A percentile compares a stretch with the other conserved stretches of the same genome.
Conservation (phyloP, 2,113 vertebrate genomes). For the Paralichthys olivaceus region DNA sequence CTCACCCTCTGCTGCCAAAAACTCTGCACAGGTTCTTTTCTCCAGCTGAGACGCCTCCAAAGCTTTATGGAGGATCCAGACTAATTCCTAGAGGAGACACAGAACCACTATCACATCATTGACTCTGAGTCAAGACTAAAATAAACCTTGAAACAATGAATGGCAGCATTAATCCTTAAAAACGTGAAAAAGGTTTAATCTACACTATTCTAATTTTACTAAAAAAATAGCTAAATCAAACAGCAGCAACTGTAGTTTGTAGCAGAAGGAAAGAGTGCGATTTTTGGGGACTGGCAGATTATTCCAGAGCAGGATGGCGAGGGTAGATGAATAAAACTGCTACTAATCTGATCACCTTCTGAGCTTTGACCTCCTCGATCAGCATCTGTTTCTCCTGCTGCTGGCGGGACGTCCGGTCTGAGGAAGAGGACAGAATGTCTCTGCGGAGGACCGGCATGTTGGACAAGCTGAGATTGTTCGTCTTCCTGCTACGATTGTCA, state of each 20-base stretch:
- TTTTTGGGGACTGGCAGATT: too few relatives aligned
- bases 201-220: too few relatives aligned
- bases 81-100: conserved; percentile 85
- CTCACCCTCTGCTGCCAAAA: conserved; percentile 83
- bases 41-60: conserved; percentile 93
- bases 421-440: conserved; percentile 48
- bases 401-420: conserved; percentile 78
- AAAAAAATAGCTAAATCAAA: too few relatives aligned
- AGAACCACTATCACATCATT: not conserved
- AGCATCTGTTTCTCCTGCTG: conserved; percentile 87
- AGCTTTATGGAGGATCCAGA: conserved; percentile 91
- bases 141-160: not conserved
- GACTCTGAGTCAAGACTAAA: not conserved
- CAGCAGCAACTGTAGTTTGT: not conserved
- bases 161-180: not conserved
- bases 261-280: not conserved
- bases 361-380: conserved; percentile 88
- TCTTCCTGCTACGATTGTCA: conserved; percentile 53
- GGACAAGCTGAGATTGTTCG: conserved; percentile 74
- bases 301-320: too few relatives aligned
- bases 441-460: conserved; percentile 73
- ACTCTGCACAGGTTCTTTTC: conserved; percentile 87
- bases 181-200: too few relatives aligned
- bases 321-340: too few relatives aligned
- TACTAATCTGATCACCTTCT: conserved; percentile 85